These are phyloP conservation scores for Eurystomus gularis DNA, from an alignment of 2,113 vertebrate genomes.

Conservation along the genomic window DNA sequence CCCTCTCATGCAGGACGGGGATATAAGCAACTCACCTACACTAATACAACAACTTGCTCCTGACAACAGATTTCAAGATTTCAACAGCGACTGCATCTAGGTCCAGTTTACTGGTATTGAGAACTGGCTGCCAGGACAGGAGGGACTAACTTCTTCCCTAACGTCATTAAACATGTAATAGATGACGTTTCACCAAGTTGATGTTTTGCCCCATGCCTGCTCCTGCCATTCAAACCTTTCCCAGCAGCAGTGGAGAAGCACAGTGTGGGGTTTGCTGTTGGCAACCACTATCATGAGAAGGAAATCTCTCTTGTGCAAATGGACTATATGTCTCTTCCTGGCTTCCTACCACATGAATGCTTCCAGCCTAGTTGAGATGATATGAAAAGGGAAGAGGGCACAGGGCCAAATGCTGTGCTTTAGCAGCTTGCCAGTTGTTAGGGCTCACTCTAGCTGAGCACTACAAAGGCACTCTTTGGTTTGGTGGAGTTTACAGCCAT, in stretches of 20 bases:
- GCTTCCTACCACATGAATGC: not conserved
- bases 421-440: slow-evolving; percentile 9
- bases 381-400: not conserved
- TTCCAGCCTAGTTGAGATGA: not conserved
- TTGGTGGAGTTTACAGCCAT: not conserved
- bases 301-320: not conserved
- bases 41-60: not conserved
- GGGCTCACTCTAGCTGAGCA: not conserved
- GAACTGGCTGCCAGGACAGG: slow-evolving; percentile 8
- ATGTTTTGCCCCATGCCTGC: not conserved
- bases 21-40: not conserved
- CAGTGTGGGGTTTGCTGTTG: not conserved
- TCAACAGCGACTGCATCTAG: not conserved
- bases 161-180: not conserved
- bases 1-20: not conserved
- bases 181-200: not conserved
- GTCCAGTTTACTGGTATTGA: slow-evolving; percentile 1
- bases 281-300: not conserved
- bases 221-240: not conserved
- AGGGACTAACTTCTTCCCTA: slow-evolving; percentile 28
- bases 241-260: not conserved
- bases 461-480: not conserved
- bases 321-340: not conserved
- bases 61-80: slow-evolving; percentile 18
- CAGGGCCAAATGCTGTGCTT: slow-evolving; percentile 10